These are phyloP conservation scores for Drosophila flavopinicola DNA, from an alignment of 2,888 invertebrate genomes.

Conservation along the genomic window DNA sequence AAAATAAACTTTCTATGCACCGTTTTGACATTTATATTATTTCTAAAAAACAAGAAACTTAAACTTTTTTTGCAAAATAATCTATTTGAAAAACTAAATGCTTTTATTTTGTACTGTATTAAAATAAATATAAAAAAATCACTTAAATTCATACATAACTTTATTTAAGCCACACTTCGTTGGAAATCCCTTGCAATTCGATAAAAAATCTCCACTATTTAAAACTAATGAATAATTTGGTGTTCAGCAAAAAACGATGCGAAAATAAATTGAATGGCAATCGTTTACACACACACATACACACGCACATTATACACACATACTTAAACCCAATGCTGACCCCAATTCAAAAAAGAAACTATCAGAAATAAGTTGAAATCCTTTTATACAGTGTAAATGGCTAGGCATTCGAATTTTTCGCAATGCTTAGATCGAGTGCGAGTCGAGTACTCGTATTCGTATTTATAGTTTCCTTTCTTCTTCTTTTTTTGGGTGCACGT, in stretches of 20 bases:
- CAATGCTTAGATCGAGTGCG: conserved; percentile 28
- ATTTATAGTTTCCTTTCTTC: conserved; percentile 36
- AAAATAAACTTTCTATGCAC: too few relatives aligned
- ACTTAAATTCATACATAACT: too few relatives aligned
- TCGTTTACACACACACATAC: not conserved
- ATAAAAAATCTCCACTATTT: not conserved
- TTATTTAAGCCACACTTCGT: too few relatives aligned
- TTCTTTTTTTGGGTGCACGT: conserved; percentile 38
- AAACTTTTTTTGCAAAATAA: too few relatives aligned
- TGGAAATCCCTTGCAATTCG: too few relatives aligned
- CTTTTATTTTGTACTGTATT: too few relatives aligned
- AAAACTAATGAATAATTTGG: conserved; percentile 31
- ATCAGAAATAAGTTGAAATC: conserved; percentile 47
- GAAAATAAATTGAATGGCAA: conserved; percentile 56
- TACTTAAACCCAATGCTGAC: conserved; percentile 21
- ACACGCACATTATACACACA: not conserved
- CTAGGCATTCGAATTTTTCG: conserved; percentile 31
- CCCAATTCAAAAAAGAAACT: conserved; percentile 45
- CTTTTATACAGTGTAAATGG: conserved; percentile 46
- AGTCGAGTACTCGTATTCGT: conserved; percentile 15
- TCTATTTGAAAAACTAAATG: too few relatives aligned
- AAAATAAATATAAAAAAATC: too few relatives aligned
- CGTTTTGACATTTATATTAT: too few relatives aligned
- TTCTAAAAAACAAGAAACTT: too few relatives aligned
- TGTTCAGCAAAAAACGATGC: conserved; percentile 10